Evolutionary conservation across 92 coral and sea anemone genomes (phyloP).

Genomic region (Epizoanthus rinbou): DNA sequence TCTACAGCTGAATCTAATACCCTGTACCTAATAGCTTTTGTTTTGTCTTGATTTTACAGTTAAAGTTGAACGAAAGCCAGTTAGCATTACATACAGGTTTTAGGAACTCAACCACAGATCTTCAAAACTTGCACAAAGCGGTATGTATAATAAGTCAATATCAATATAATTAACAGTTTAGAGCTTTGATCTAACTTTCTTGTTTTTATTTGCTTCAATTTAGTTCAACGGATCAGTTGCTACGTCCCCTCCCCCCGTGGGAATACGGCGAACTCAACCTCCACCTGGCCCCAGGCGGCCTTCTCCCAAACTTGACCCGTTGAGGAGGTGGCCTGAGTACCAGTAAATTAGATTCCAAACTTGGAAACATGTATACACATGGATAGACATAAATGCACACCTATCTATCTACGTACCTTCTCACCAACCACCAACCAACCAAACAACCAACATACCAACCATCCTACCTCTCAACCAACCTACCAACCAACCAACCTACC

Average conservation of each 20-base stretch:
- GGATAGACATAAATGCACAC: too few species aligned
- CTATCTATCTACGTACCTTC: too few species aligned
- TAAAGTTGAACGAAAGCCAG: constrained; percentile 72
- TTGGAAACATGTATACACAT: too few species aligned
- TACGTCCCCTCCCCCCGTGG: constrained; percentile 32
- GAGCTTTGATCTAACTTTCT: not conserved
- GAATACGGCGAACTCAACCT: constrained; percentile 32
- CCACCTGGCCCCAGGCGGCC: constrained; percentile 41
- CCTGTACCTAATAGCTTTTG: not conserved
- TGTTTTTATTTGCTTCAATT: not conserved
- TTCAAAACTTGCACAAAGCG: constrained; percentile 55
- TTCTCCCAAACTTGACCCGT: constrained; percentile 37
- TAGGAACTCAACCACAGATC: constrained; percentile 61
- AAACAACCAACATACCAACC: too few species aligned
- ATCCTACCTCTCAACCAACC: too few species aligned
- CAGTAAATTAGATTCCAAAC: constrained; percentile 8
- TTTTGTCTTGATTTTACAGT: constrained; percentile 40
- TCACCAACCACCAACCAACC: too few species aligned
- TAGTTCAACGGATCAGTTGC: constrained; percentile 30
- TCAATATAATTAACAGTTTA: not conserved
- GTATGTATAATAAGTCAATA: not conserved
- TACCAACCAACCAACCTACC: too few species aligned
- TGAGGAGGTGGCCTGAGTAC: constrained; percentile 47
- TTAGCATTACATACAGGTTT: constrained; percentile 66
- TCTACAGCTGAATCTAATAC: not conserved